phyloP scores from a whole-genome alignment of 2,888 invertebrate species.

The Opisthograptis luteolata region DNA sequence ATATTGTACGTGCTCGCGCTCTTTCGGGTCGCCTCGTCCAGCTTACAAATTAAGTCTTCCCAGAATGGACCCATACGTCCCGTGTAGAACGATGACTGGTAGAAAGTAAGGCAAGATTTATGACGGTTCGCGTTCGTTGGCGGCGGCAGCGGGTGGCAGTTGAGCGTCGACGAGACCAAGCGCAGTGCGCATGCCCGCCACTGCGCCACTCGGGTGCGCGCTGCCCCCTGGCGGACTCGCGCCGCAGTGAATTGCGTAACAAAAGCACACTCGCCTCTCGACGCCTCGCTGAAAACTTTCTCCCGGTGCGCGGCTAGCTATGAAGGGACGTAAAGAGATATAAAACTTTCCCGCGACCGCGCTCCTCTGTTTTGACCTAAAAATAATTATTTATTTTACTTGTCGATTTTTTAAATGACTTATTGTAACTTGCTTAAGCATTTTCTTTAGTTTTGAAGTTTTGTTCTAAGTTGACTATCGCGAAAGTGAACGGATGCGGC shows the following conservation, averaged over 20 bases:
- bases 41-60: constrained; percentile 25
- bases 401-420: constrained; percentile 36
- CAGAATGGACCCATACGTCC: constrained; percentile 13
- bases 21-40: not conserved
- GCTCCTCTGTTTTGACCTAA: constrained; percentile 41
- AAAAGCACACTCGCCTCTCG: constrained; percentile 77
- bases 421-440: constrained; percentile 46
- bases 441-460: constrained; percentile 68
- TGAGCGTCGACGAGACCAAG: constrained; percentile 35
- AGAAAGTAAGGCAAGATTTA: constrained; percentile 56
- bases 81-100: constrained; percentile 43
- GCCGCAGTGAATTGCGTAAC: constrained; percentile 82
- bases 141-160: constrained; percentile 35
- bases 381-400: constrained; percentile 39
- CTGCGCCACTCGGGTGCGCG: constrained; percentile 80
- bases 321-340: constrained; percentile 68
- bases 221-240: constrained; percentile 80
- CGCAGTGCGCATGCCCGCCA: constrained; percentile 80
- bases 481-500: constrained; percentile 66
- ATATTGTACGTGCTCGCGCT: constrained; percentile 5
- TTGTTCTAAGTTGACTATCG: constrained; percentile 60
- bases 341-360: constrained; percentile 78
- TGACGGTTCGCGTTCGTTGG: constrained; percentile 34
- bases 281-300: constrained; percentile 77
- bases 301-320: constrained; percentile 67